Percentiles rank a stretch among this genome's conserved stretches.
These are phyloP conservation scores for Lynx canadensis DNA, from an alignment of 2,113 vertebrate species.

Conservation along the genomic window DNA sequence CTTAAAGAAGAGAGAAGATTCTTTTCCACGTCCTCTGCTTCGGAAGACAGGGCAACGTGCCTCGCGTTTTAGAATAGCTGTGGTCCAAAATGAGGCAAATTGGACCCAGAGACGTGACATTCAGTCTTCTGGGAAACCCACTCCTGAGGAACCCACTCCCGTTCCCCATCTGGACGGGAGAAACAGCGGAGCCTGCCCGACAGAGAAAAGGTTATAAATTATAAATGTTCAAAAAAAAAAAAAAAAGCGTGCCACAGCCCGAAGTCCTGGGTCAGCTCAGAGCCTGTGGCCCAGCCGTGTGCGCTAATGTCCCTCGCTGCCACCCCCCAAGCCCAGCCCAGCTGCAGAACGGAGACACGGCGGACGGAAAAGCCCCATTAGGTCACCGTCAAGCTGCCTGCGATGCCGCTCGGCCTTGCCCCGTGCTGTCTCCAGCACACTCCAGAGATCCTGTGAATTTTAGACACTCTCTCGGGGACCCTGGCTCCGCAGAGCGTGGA, in stretches of 20 bases:
- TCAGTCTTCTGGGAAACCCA: background rate
- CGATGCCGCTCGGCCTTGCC: background rate
- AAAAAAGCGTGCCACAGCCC: fast-evolving
- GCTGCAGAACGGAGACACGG: background rate
- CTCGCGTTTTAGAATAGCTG: background rate
- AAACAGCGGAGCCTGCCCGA: fast-evolving
- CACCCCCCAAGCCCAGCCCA: background rate
- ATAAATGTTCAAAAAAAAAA: background rate
- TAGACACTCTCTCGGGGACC: slow-evolving; percentile 54
- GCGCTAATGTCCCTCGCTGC: slow-evolving; percentile 26
- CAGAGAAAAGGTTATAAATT: too few species aligned
- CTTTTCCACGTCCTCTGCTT: background rate
- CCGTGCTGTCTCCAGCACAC: background rate
- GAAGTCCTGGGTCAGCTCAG: background rate
- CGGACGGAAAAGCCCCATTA: background rate
- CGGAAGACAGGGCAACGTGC: background rate
- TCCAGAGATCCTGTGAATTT: slow-evolving; percentile 51
- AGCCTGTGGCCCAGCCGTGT: fast-evolving
- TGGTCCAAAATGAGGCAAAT: background rate
- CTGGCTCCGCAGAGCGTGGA: slow-evolving; percentile 63
- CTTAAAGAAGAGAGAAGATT: background rate
- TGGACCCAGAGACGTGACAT: background rate
- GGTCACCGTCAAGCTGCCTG: background rate
- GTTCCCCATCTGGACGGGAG: background rate
- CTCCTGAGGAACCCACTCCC: background rate